Evolutionary conservation across 2,888 invertebrate genomes (phyloP), one percentile per base, ranked within the genome.

Genomic region (Dusona sp.): DNA sequence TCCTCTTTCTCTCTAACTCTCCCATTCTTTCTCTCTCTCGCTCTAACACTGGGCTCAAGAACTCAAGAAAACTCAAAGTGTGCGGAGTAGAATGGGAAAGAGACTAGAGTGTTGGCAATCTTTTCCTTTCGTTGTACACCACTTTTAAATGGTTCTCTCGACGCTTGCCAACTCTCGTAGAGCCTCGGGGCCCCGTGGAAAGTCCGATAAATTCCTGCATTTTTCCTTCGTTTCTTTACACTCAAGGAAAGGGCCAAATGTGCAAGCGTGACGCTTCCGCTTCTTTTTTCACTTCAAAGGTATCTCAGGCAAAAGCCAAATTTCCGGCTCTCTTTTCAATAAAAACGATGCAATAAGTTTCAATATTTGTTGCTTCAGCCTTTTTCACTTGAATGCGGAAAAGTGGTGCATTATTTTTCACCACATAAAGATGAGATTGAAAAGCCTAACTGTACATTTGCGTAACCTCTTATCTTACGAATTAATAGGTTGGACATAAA

Each of bases 101-200:
- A 54, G 73, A 57, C 42, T 25, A 61, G 45, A 85, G 82, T 74
- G 79, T 79, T 83, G 86, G 86, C 83, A 83, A 83, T 83, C 85
- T 83, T 77, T 86, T 83, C 72, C 86, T 83, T 83, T 86, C 83
- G 79, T 83, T 86, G 80, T 83, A 77, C 72, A 73, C 83, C 79
- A 83, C 86, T 83, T 67, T 86, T 86, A 80, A 86, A 86, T 83
- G 80, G 75, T 80, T 80, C 79, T 83, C 83, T 83, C 83, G 36
- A 65, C 54, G 80, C 68, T 80, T 79, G 86, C 86, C 86, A 83
- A 86, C 77, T 86, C 79, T 73, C 29, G 73, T n/a, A 19, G 79
- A 45, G 85, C 82, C 83, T 85, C 70, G 73, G 72, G 85, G 67
- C 64, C 61, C 42, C 25, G 42, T 54, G 74, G 75, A 48, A 64